Base-by-base conservation (phyloP, 2,797 vertebrate genomes). In the Balearica regulorum region DNA sequence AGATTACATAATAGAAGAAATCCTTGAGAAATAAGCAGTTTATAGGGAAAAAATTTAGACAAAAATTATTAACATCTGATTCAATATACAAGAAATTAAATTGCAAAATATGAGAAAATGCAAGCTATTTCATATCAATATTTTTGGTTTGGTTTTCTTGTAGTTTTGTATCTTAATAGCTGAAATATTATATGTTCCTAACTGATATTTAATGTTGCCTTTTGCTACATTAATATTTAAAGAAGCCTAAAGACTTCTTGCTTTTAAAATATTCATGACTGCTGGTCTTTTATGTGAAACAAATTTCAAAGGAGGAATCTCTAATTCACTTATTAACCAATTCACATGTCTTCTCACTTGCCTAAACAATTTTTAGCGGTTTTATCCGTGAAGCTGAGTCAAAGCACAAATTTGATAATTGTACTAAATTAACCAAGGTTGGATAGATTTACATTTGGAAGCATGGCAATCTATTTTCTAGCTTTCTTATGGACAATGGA, bases 151-250 rank as follows among this genome's bases (percentile, higher is more conserved):
- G 8, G 7, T 60, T 93, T 88, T 81, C 79, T 70, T 76, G 46
- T 72, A 58, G 26, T 49, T 87, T 53, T 8, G 33, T 35, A 68
- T 10, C 13, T 43, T 69, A 66, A 46, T 82, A 29, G n/a, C 91
- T 83, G 73, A 72, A 82, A 79, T 26, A 66, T 44, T 86, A 5
- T 57, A 57, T 58, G 48, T 61, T 61, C 46, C 43, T 60, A 70
- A 51, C 37, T 72, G 82, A 83, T 96, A 94, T 80, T 95, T 94
- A 90, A 86, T 91, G 83, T 82, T 94, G 22, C 78, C 60, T 96
- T 95, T 88, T 92, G 84, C 62, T 80, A 55, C 46, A 94, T 96
- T 92, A 95, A 97, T 95, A 94, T 92, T 97, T 97, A 96, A 97
- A 92, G 70, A 81, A 94, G 55, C 19, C 71, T 92, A 94, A 96